Base-by-base conservation (phyloP, 1,140 invertebrate species). In the Cephus cinctus region DNA sequence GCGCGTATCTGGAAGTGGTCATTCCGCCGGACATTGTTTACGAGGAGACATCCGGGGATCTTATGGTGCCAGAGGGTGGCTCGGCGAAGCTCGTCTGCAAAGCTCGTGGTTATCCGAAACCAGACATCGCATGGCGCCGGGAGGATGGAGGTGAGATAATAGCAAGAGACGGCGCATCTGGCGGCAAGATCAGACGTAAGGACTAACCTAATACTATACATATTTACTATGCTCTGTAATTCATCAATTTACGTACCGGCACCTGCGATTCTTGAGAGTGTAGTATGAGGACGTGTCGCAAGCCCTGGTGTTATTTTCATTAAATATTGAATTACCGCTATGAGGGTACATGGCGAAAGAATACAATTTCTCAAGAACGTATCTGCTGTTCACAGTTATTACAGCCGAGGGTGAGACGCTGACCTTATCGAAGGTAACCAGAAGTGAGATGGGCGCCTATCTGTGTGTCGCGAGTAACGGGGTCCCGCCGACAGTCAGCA, bases 11-110 rank as follows among this genome's bases (percentile, higher is more conserved):
- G 59, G 90, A 93, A 73, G 90, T 94, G 32, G 90, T 94, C 1
- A 92, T 94, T 58, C 91, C 92, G 11, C 92, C 92, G 20, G 91
- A 94, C 63, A 94, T 95, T 54, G 82, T 92, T 43, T 89, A 89
- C 58, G 87, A 92, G 61, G 89, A 94, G 61, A 92, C 90, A 3
- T 89, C 90, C 34, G 86, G 90, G 15, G 92, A 95, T 65, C 84
- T 93, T 75, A 92, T 93, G 87, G 89, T 94, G 11, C 88, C 89
- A 2, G 93, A 96, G 76, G 92, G 92, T 22, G 88, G 90, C 2
- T 89, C 89, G 3, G 90, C 90, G 3, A 92, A 91, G 61, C 77
- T 96, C 40, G 82, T 86, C 14, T 96, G 93, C 70, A 89, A 87
- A 59, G 92, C 92, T 0, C 79, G 86, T 25, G 92, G 92, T 0